Evolutionary conservation across 2,797 vertebrate species (phyloP).

Genomic region (Dipus sagitta): DNA sequence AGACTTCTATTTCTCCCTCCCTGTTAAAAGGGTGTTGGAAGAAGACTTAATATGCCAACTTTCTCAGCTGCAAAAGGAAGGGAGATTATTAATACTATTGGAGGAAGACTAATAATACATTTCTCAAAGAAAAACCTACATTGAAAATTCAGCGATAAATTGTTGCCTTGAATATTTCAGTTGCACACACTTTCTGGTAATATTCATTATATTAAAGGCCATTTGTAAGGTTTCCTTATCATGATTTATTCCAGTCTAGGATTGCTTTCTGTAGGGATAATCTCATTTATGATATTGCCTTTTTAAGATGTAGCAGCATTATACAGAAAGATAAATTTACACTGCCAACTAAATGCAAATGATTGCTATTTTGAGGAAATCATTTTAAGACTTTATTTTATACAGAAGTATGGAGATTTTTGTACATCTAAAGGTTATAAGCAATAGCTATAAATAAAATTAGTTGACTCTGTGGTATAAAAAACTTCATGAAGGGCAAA

Average conservation of each 20-base stretch:
- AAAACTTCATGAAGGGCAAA: conserved; percentile 1
- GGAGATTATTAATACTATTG: conserved; percentile 54
- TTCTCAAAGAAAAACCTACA: conserved; percentile 62
- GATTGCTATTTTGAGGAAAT: conserved; percentile 39
- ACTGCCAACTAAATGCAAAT: conserved; percentile 64
- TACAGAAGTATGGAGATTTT: conserved; percentile 42
- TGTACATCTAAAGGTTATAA: conserved; percentile 54
- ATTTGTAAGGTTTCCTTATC: conserved; percentile 64
- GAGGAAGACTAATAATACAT: conserved; percentile 34
- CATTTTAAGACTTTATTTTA: conserved; percentile 54
- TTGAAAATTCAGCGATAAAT: conserved; percentile 74
- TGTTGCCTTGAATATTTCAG: conserved; percentile 67
- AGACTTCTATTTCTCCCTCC: neutral
- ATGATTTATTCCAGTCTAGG: conserved; percentile 73
- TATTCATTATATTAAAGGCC: conserved; percentile 62
- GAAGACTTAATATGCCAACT: neutral
- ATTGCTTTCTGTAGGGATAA: conserved; percentile 68
- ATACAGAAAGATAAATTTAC: conserved; percentile 67
- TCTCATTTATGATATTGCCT: conserved; percentile 56
- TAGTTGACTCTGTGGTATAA: neutral
- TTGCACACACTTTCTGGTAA: conserved; percentile 59
- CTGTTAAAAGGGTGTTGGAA: neutral
- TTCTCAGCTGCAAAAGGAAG: conserved; percentile 13
- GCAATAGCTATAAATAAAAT: conserved; percentile 55
- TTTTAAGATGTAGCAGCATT: conserved; percentile 67